Evolutionary conservation across 2,888 invertebrate genomes (phyloP).

Genomic region (Seira sanloemensis): DNA sequence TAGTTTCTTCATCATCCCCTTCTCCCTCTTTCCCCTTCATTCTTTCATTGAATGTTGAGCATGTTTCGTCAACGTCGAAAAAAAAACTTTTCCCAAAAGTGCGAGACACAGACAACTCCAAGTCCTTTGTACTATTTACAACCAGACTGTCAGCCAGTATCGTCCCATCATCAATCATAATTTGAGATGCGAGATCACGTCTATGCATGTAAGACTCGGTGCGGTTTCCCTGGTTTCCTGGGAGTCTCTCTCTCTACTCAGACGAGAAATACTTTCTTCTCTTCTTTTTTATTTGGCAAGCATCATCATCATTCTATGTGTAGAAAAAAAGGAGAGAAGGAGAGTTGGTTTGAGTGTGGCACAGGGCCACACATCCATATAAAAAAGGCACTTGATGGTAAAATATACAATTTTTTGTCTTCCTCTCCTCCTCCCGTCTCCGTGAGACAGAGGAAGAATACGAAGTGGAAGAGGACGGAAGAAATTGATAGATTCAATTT

Average conservation of each 20-base stretch:
- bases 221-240: background rate
- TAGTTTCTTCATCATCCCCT: background rate
- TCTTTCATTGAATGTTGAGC: no score
- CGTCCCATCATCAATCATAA: conserved; percentile 61
- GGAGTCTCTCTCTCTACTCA: no score
- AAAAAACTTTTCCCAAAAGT: background rate
- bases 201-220: background rate
- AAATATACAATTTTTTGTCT: conserved; percentile 1
- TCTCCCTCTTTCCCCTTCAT: background rate
- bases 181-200: conserved; percentile 63
- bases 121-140: background rate
- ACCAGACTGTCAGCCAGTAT: background rate
- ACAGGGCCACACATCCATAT: no score
- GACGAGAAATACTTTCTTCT: background rate
- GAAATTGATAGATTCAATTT: conserved; percentile 64
- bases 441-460: conserved; percentile 2
- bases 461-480: conserved; percentile 33
- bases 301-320: background rate
- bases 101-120: no score
- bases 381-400: background rate
- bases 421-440: conserved; percentile 1
- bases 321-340: background rate
- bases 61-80: no score
- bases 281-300: background rate
- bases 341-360: no score